Conservation (phyloP, 2,797 vertebrate genomes). For the Gambelia wislizenii region DNA sequence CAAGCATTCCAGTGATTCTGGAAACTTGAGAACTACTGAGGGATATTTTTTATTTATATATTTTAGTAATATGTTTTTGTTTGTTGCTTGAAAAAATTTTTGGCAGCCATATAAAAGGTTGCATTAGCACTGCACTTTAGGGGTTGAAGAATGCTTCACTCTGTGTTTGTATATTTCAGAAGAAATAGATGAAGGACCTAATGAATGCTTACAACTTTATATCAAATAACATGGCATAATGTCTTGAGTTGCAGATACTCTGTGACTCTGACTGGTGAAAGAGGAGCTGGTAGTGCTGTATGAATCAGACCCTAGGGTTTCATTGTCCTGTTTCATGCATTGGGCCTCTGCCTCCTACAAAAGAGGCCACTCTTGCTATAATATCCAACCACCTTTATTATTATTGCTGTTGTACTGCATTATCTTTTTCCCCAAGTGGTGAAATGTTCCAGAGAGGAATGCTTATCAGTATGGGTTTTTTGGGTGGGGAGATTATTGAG, state of each 20-base stretch:
- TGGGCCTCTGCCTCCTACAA: background rate
- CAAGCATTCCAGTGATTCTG: constrained; percentile 56
- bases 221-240: background rate
- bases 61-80: constrained; percentile 1
- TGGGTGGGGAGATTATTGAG: background rate
- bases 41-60: constrained; percentile 26
- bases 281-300: background rate
- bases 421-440: background rate
- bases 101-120: background rate
- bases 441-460: background rate
- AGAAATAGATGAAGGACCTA: background rate
- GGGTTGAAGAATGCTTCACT: background rate
- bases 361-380: too few relatives aligned
- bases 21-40: constrained; percentile 2
- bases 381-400: too few relatives aligned
- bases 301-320: background rate
- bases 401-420: too few relatives aligned
- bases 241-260: background rate
- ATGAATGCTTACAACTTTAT: background rate
- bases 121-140: background rate
- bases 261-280: background rate
- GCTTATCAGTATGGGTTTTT: background rate
- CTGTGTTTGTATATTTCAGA: background rate
- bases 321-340: background rate
- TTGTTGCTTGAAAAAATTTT: background rate